phyloP scores from a whole-genome alignment of 2,888 invertebrate species.

The Ochropleura plecta region DNA sequence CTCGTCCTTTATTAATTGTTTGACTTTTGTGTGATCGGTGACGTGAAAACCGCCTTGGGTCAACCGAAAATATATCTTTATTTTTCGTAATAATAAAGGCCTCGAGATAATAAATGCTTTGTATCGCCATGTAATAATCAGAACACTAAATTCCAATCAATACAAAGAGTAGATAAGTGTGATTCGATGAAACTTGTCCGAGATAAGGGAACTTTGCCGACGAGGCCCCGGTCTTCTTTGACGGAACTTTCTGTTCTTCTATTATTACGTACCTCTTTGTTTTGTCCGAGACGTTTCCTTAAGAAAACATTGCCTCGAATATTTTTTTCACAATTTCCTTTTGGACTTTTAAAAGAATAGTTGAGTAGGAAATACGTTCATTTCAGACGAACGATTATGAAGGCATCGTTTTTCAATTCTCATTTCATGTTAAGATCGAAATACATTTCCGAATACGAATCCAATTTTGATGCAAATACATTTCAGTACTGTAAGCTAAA shows the following conservation, averaged over 20 bases:
- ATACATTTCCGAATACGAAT: slow-evolving; percentile 23
- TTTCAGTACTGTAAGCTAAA: slow-evolving; percentile 6
- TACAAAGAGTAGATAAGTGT: slow-evolving; percentile 82
- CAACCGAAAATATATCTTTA: slow-evolving; percentile 41
- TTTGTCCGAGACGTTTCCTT: slow-evolving; percentile 77
- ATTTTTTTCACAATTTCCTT: slow-evolving; percentile 78
- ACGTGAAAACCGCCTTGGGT: slow-evolving; percentile 54
- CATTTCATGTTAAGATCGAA: background rate
- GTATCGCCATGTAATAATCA: slow-evolving; percentile 39
- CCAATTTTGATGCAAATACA: slow-evolving; percentile 30
- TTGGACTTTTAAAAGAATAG: slow-evolving; percentile 70
- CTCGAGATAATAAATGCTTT: slow-evolving; percentile 35
- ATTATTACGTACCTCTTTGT: slow-evolving; percentile 83
- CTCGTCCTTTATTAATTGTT: slow-evolving; percentile 54
- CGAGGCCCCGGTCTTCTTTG: slow-evolving; percentile 74
- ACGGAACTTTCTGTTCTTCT: slow-evolving; percentile 77
- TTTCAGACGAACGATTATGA: slow-evolving; percentile 30
- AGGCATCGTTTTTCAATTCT: slow-evolving; percentile 45
- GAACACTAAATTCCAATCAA: slow-evolving; percentile 77
- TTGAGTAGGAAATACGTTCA: slow-evolving; percentile 73
- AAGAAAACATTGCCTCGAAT: slow-evolving; percentile 80
- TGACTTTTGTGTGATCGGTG: slow-evolving; percentile 58
- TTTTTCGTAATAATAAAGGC: slow-evolving; percentile 19
- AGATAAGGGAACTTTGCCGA: slow-evolving; percentile 80
- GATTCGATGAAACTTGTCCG: slow-evolving; percentile 78